Percentiles rank a stretch among this genome's conserved stretches.
These are phyloP conservation scores for Hexactinellida sp. DNA, from an alignment of 37 sponge, comb jelly and placozoan genomes.

Conservation along the genomic window DNA sequence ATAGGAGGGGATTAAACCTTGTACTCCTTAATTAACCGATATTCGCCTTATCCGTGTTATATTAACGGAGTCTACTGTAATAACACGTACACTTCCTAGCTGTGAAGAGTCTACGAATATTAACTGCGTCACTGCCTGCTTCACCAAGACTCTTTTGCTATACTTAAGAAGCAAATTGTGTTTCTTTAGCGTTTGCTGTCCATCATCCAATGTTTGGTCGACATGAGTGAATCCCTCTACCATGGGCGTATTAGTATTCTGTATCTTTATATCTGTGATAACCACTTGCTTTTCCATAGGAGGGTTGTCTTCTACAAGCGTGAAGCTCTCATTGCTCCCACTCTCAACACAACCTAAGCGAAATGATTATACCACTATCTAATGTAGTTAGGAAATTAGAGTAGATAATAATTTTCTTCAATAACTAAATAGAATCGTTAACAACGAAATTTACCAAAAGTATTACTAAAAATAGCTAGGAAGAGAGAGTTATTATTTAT, in stretches of 20 bases:
- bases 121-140: neutral
- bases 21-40: too few species aligned
- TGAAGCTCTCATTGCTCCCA: neutral
- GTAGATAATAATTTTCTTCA: too few species aligned
- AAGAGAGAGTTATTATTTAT: too few species aligned
- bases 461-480: too few species aligned
- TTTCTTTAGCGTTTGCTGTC: neutral
- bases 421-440: too few species aligned
- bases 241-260: neutral
- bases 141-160: neutral
- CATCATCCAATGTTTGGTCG: neutral
- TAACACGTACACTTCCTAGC: neutral
- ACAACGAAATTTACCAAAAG: too few species aligned
- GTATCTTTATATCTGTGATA: neutral
- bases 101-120: neutral
- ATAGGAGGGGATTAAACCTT: too few species aligned
- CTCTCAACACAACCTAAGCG: neutral
- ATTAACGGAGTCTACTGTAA: too few species aligned
- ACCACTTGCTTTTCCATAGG: conserved; percentile 7
- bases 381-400: too few species aligned
- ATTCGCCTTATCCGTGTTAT: too few species aligned
- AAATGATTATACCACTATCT: too few species aligned
- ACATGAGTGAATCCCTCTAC: neutral
- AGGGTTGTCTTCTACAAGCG: neutral
- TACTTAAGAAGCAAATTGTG: neutral